These are phyloP conservation scores for Hypanus sabinus DNA, from an alignment of 2,113 vertebrate species.

Conservation along the genomic window DNA sequence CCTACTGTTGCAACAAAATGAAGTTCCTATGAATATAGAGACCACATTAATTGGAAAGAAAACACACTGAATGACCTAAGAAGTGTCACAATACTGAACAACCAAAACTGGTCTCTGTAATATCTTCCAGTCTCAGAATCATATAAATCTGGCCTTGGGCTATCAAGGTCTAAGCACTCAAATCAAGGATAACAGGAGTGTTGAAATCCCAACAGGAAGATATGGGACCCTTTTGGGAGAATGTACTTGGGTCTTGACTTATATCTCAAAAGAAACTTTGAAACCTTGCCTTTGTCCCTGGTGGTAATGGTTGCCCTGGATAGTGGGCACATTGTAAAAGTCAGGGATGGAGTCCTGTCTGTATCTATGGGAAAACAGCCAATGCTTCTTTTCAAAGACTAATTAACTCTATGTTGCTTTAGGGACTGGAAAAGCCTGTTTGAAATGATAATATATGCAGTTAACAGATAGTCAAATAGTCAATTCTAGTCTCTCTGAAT, in stretches of 20 bases:
- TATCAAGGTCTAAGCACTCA: no score
- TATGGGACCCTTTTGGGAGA: neutral
- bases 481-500: conserved; percentile 29
- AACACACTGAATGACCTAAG: no score
- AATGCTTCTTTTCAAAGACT: conserved; percentile 17
- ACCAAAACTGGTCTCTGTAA: no score
- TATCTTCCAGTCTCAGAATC: no score
- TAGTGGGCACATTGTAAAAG: neutral
- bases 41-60: no score
- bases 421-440: conserved; percentile 18
- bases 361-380: neutral
- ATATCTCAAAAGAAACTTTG: neutral
- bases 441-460: conserved; percentile 24
- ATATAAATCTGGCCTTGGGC: no score
- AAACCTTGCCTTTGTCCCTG: neutral
- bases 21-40: no score
- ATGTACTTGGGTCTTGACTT: neutral
- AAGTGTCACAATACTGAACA: no score
- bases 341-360: neutral
- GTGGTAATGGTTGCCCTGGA: neutral
- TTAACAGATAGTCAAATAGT: conserved; percentile 30
- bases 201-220: neutral
- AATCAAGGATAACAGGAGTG: neutral
- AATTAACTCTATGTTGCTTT: conserved; percentile 32
- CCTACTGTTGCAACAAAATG: no score